Evolutionary conservation across 2,113 vertebrate species (phyloP), one percentile per base, ranked within the genome.

Genomic region (Pelecanus crispus): DNA sequence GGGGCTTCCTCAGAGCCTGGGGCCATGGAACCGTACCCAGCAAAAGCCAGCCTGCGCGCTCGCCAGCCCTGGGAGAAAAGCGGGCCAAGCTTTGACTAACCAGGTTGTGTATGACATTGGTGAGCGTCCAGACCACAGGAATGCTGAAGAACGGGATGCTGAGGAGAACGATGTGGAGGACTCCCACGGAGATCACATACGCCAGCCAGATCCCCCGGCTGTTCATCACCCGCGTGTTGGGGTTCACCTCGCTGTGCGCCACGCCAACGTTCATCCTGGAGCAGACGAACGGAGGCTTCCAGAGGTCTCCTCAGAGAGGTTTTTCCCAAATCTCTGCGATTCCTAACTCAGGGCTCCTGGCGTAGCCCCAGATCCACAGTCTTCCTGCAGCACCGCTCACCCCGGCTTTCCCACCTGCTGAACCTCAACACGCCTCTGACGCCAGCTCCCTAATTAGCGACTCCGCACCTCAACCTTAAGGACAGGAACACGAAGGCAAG

Each of bases 221-320:
- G 97, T 98, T 99, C 99, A 99, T 99, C 96, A 99, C 99, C 97
- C 98, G 97, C 0, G 99, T 99, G 98, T 99, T 99, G 96, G 99
- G 99, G 97, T 99, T 99, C 94, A 99, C 99, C 97, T 99, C 99
- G 49, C 99, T 99, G 98, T 99, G 99, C 82, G 99, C 99, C 82
- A 99, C 99, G 82, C 99, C 99, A 88, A 99, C 99, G 78, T 99
- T 99, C 99, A 99, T 99, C 98, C 97, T 97, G 95, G 17, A 17
- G 42, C 29, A 3, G 13, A 38, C 18, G 74, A 28, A 45, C 6
- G 1, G 16, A 32, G 29, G 31, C 26, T 59, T 25, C 38, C 47
- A 15, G 45, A 9, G 13, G 13, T 20, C 4, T 61, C 8, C 31
- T 42, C 29, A 10, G 22, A 15, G 32, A 7, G 18, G 13, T 17